A percentile compares a stretch with the other conserved stretches of the same genome.
These are phyloP conservation scores for Vicugna pacos DNA, from an alignment of 2,113 vertebrate genomes.

Conservation along the genomic window DNA sequence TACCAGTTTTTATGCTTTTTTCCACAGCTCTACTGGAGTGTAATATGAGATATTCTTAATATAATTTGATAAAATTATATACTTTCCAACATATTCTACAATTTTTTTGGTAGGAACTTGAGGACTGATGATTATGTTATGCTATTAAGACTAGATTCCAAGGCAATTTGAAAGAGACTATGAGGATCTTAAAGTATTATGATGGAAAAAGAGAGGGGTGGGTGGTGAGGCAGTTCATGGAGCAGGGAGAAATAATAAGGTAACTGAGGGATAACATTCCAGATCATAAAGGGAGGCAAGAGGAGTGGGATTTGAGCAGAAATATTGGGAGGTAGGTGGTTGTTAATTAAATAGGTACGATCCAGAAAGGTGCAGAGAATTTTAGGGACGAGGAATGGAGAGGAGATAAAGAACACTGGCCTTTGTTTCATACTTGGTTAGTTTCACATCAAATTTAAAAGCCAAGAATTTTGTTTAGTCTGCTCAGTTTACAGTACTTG, in stretches of 20 bases:
- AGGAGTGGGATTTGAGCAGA: background rate
- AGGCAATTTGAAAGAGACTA: slow-evolving; percentile 6
- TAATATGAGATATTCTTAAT: background rate
- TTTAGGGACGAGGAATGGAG: background rate
- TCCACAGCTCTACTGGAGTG: background rate
- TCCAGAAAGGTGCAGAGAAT: background rate
- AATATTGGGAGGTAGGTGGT: background rate
- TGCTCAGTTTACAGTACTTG: slow-evolving; percentile 1
- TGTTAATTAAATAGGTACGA: background rate
- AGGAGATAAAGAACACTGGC: background rate
- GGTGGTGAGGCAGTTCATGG: slow-evolving; percentile 11
- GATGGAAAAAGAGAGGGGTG: slow-evolving; percentile 13
- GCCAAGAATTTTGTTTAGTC: background rate
- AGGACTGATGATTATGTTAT: slow-evolving; percentile 50
- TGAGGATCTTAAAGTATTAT: slow-evolving; percentile 6
- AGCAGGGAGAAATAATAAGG: background rate
- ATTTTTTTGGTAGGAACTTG: slow-evolving; percentile 2
- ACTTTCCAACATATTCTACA: background rate
- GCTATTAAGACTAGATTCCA: background rate
- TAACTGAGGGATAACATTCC: slow-evolving; percentile 1
- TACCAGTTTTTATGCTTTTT: slow-evolving; percentile 20
- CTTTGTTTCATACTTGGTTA: slow-evolving; percentile 14
- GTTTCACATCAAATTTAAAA: slow-evolving; percentile 60
- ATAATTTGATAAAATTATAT: slow-evolving; percentile 52
- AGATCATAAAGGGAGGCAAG: background rate